Base-by-base conservation (phyloP, 2,797 vertebrate genomes). In the Acanthurus lineatus region DNA sequence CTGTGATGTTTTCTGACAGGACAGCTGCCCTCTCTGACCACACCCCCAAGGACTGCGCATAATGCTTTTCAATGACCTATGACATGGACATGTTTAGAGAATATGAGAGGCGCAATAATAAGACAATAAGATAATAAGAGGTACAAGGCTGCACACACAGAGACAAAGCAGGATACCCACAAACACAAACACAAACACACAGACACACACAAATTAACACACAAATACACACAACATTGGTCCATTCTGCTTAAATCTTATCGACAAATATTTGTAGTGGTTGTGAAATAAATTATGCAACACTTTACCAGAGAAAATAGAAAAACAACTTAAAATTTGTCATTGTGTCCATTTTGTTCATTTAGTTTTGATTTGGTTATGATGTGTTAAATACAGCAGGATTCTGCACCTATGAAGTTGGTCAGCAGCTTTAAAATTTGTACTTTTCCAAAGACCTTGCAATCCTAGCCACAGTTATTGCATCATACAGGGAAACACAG, bases 1-100 rank as follows among this genome's bases (percentile, higher is more conserved):
- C 69, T 5, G 88, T 91, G 64, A 19, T 3, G 64, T 94, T 94
- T 49, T 68, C 85, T 10, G 52, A 56, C 17, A 45, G 68, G 19
- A 6, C 56, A 0, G 6, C 20, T 1, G 20, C 44, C 20, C 90
- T 85, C 0, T 91, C 86, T 10, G 89, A 76, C 9, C 77, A 69
- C 35, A 96, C 42, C 2, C 93, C 95, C 84, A 99, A 85, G 57
- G 97, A 80, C 0, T 19, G 85, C 1, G 83, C 92, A 12, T 99
- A 99, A 84, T 98, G 96, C 0, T 61, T 88, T 84, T 96, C 91
- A 84, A 99, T 99, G 70, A 98, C 88, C 98, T 99, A 62, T 0
- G 7, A 72, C 40, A 89, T 22, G 54, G 32, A 58, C 4, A 38
- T 3, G 20, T n/a, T 38, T 3, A 32, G 14, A 14, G 8, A n/a